Evolutionary conservation across 2,888 invertebrate species (phyloP).

Genomic region (Oxystoma pomonae): DNA sequence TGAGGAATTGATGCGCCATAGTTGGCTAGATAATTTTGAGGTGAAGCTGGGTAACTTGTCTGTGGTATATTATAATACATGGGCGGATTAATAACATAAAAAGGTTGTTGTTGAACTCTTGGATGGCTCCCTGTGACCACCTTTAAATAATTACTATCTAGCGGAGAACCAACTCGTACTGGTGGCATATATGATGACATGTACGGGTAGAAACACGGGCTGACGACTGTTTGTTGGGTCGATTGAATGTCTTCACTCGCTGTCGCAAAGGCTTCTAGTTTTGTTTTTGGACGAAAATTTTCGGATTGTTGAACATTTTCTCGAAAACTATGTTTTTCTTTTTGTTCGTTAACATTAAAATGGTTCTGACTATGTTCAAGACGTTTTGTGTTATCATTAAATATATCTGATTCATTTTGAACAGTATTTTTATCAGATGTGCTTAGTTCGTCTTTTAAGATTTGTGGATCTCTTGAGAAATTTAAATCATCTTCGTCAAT

Average conservation of each 20-base stretch:
- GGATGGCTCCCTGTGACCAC: slow-evolving; percentile 27
- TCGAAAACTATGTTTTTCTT: background rate
- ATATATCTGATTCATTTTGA: too few species aligned
- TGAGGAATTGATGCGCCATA: background rate
- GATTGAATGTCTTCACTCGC: slow-evolving; percentile 31
- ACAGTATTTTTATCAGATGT: too few species aligned
- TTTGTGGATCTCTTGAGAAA: too few species aligned
- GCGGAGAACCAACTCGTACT: slow-evolving; percentile 19
- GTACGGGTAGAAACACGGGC: slow-evolving; percentile 35
- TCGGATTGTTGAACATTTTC: slow-evolving; percentile 7
- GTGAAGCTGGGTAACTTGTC: background rate
- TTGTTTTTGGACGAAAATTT: slow-evolving; percentile 20
- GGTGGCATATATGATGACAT: slow-evolving; percentile 27
- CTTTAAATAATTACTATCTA: slow-evolving; percentile 28
- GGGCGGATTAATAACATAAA: slow-evolving; percentile 33
- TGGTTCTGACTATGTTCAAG: too few species aligned
- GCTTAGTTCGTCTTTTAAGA: too few species aligned
- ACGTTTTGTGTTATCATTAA: too few species aligned
- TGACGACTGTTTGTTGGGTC: slow-evolving; percentile 32
- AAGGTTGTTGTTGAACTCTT: slow-evolving; percentile 22
- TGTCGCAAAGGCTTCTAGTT: slow-evolving; percentile 21
- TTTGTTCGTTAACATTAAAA: too few species aligned
- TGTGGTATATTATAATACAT: slow-evolving; percentile 30
- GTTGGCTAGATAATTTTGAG: background rate
- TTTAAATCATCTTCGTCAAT: too few species aligned